Percentiles rank a stretch among this genome's conserved stretches.
phyloP scores from a whole-genome alignment of 2,888 invertebrate species.

The Polymixis lichenea region DNA sequence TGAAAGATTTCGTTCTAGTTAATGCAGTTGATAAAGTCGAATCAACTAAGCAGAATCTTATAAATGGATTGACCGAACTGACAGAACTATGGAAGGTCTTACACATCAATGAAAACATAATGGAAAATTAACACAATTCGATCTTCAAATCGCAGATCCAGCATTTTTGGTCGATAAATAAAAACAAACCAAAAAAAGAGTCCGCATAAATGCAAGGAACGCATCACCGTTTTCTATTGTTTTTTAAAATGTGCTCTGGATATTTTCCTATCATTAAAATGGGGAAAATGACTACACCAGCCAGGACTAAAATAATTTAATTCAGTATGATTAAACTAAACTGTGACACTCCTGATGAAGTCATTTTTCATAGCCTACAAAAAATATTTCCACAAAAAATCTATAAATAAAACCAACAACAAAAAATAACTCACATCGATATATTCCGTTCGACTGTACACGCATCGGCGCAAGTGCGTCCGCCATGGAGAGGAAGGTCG shows the following conservation, averaged over 20 bases:
- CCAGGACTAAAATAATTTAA: not conserved
- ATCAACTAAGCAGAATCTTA: not conserved
- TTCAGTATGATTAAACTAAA: not conserved
- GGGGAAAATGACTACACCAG: not conserved
- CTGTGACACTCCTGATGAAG: not conserved
- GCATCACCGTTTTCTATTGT: not conserved
- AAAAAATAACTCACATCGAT: constrained; percentile 1
- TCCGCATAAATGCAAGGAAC: not conserved
- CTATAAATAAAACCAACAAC: not conserved
- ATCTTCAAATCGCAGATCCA: not conserved
- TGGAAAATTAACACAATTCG: not conserved
- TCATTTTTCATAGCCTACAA: too few relatives aligned
- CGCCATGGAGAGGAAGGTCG: constrained; percentile 79
- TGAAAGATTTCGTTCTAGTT: not conserved
- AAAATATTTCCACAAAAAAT: not conserved
- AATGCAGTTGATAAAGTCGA: not conserved
- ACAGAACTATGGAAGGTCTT: not conserved
- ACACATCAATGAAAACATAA: too few relatives aligned
- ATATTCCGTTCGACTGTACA: constrained; percentile 63
- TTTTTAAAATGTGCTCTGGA: not conserved
- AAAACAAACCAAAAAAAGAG: not conserved
- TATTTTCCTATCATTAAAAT: not conserved
- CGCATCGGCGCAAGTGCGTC: constrained; percentile 48
- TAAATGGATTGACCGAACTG: too few relatives aligned
- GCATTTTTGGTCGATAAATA: not conserved